Evolutionary conservation across 2,113 vertebrate species (phyloP), one percentile per base, ranked within the genome.

Genomic region (Motacilla tschutschensis): DNA sequence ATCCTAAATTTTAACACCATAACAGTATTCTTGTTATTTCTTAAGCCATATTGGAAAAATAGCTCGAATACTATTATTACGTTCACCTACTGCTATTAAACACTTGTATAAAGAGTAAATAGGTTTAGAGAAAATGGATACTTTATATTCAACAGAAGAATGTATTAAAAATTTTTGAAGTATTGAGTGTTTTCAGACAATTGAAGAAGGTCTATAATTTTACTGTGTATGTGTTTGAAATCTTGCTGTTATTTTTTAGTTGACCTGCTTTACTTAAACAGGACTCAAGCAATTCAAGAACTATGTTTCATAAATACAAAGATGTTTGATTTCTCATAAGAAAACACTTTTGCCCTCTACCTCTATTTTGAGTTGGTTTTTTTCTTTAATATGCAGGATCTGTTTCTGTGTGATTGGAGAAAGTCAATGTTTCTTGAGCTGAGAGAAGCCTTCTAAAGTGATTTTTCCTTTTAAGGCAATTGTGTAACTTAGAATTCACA

Each of bases 311-410:
- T 83, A 91, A 89, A 41, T 72, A 79, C 79, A 84, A 92, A 91
- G 28, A 77, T 73, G 59, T 92, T 67, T 95, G 94, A 75, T 85
- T 91, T 95, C 69, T 91, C 62, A 70, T 89, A 86, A 76, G 36
- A 73, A 76, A 94, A 79, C 16, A 83, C 16, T 50, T 87, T 94
- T 91, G 38, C 35, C 67, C 47, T 79, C 89, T 85, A 50, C 16
- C 79, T 89, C 53, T 89, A 50, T 87, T 92, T 82, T 92, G 65
- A 88, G 63, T 67, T 50, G n/a, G 10, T 35, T 94, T 86, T 86
- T 83, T 90, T 55, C 55, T 64, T 94, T 92, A 96, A 91, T 63
- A 91, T 16, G 5, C 64, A 92, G 57, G 12, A 16, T 91, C 83
- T 92, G 53, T 77, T 93, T 91, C 90, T 89, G 4, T 81, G 38